Evolutionary conservation across 1,140 invertebrate species (phyloP), one percentile per base, ranked within the genome.

Genomic region (Drosophila sturtevanti): DNA sequence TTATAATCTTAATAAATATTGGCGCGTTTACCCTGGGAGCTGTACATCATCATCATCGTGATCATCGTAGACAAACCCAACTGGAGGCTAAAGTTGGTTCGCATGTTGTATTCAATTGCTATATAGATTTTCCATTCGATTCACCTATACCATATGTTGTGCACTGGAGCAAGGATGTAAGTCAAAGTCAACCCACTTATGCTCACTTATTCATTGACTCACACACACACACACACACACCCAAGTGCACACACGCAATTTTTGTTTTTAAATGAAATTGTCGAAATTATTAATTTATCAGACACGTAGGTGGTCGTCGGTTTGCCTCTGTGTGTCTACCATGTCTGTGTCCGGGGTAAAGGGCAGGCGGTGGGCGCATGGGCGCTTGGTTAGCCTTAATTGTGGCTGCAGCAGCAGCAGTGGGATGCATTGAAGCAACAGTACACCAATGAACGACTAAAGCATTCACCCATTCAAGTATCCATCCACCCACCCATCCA

Each of bases 91-190:
- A 95, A 68, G 95, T 98, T 31, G 97, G 97, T 51, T 97, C 97
- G 68, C 95, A 95, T 90, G 96, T 96, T 44, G 95, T 98, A 65
- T 96, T 98, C 92, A 96, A 97, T 93, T 98, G 98, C 92, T 95
- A 96, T 84, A 94, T 98, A 72, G 96, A 98, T 91, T 98, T 97
- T 92, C 97, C 97, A 10, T 96, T 97, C 82, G 95, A 95, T 74
- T 95, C 96, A 77, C 95, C 95, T 66, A 97, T 98, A 81, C 97
- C 97, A 12, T 98, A 98, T 92, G 95, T 97, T 74, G 94, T 98
- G 27, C 95, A 97, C 90, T 98, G 97, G 97, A 96, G 96, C 91
- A 98, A 97, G 93, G 95, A 97, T 84, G 97, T 98, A 93, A 96
- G 95, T 94, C 22, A 48, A 41, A 34, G 35, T 38, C 31, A 14